Conservation (phyloP, 2,888 invertebrate genomes). For the Drosophila recens region DNA sequence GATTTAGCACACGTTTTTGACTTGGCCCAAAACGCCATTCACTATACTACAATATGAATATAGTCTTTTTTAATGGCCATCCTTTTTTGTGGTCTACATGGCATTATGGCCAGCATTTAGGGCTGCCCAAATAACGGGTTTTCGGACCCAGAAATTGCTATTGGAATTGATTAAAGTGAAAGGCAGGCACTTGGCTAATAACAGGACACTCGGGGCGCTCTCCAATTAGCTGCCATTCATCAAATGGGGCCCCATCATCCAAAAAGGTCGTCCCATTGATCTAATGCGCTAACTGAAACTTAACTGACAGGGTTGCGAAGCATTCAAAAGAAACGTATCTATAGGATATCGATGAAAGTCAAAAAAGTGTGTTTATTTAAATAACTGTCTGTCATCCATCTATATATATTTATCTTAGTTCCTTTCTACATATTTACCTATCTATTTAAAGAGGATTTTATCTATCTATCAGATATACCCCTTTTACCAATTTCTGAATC, state of each 20-base stretch:
- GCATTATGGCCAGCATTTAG: slow-evolving; percentile 55
- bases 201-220: slow-evolving; percentile 69
- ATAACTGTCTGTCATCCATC: neutral
- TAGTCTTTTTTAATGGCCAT: slow-evolving; percentile 62
- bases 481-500: too few species aligned
- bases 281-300: slow-evolving; percentile 20
- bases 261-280: slow-evolving; percentile 1
- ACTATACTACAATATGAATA: slow-evolving; percentile 33
- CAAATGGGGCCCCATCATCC: slow-evolving; percentile 34
- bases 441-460: neutral
- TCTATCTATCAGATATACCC: neutral
- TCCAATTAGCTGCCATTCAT: slow-evolving; percentile 74
- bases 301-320: slow-evolving; percentile 5
- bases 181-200: slow-evolving; percentile 67
- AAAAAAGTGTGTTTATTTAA: neutral
- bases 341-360: neutral
- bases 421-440: too few species aligned
- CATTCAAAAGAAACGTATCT: neutral
- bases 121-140: slow-evolving; percentile 59
- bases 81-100: slow-evolving; percentile 55
- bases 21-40: slow-evolving; percentile 37
- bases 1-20: slow-evolving; percentile 69
- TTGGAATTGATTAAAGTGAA: slow-evolving; percentile 75
- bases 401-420: too few species aligned
- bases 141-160: slow-evolving; percentile 12